phyloP scores from a whole-genome alignment of 2,888 invertebrate species.

The Epinotia ramella region DNA sequence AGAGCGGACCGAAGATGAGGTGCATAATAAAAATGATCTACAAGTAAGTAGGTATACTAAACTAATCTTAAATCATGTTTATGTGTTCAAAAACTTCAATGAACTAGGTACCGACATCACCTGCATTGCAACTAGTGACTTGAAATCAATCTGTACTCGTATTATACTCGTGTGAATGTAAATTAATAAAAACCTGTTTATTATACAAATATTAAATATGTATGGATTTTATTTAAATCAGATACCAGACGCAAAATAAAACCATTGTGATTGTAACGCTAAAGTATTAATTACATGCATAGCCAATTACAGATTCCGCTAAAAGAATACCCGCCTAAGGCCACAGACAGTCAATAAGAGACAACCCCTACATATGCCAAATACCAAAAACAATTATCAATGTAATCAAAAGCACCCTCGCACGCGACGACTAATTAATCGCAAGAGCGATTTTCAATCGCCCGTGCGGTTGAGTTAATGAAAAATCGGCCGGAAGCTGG shows the following conservation, averaged over 20 bases:
- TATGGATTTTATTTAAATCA: not conserved
- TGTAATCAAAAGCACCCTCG: slow-evolving; percentile 72
- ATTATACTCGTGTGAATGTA: too few relatives aligned
- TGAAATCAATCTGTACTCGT: too few relatives aligned
- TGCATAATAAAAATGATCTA: not conserved
- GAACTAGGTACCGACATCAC: too few relatives aligned
- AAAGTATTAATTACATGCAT: slow-evolving; percentile 42
- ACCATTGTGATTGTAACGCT: slow-evolving; percentile 15
- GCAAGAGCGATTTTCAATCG: slow-evolving; percentile 73
- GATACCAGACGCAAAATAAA: slow-evolving; percentile 3
- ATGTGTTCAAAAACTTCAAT: too few relatives aligned
- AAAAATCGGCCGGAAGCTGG: slow-evolving; percentile 77
- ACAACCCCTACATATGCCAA: slow-evolving; percentile 43
- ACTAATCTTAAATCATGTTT: too few relatives aligned
- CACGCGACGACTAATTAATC: slow-evolving; percentile 78
- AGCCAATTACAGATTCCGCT: slow-evolving; percentile 40
- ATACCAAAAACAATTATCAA: slow-evolving; percentile 72
- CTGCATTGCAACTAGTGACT: too few relatives aligned
- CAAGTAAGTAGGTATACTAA: too few relatives aligned
- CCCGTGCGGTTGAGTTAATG: slow-evolving; percentile 70
- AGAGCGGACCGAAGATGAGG: not conserved
- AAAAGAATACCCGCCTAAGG: slow-evolving; percentile 40
- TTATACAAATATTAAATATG: not conserved
- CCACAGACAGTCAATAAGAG: slow-evolving; percentile 43
- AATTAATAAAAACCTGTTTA: too few relatives aligned